Evolutionary conservation across 2,888 invertebrate genomes (phyloP).

Genomic region (Tinea pellionella): DNA sequence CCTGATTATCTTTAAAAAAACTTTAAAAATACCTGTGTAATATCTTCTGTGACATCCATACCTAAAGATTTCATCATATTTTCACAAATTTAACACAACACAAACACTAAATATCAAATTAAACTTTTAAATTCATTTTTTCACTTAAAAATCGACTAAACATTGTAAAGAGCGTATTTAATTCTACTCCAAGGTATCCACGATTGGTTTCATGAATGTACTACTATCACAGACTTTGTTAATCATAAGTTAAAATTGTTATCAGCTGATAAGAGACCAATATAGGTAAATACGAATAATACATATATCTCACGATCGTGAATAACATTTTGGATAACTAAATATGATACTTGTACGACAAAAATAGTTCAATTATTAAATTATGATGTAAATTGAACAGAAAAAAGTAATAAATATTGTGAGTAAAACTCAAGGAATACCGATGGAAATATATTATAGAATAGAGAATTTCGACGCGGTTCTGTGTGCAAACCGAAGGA

Average conservation of each 20-base stretch:
- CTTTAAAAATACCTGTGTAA: neutral
- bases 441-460: too few relatives aligned
- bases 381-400: too few relatives aligned
- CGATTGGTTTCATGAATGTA: neutral
- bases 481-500: too few relatives aligned
- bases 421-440: too few relatives aligned
- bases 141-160: neutral
- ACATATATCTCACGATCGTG: neutral
- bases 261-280: conserved; percentile 7
- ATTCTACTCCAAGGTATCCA: neutral
- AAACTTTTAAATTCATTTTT: neutral
- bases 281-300: neutral
- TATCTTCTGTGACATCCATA: neutral
- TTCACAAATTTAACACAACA: neutral
- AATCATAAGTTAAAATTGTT: conserved; percentile 6
- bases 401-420: too few relatives aligned
- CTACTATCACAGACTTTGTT: neutral
- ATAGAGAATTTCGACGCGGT: too few relatives aligned
- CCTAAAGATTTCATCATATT: conserved; percentile 1
- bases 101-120: neutral
- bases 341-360: too few relatives aligned
- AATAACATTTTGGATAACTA: too few relatives aligned
- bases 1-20: too few relatives aligned
- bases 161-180: neutral
- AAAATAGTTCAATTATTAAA: too few relatives aligned